A percentile compares a stretch with the other conserved stretches of the same genome.
phyloP scores from a whole-genome alignment of 2,113 vertebrate species.

The Poicephalus gulielmi region DNA sequence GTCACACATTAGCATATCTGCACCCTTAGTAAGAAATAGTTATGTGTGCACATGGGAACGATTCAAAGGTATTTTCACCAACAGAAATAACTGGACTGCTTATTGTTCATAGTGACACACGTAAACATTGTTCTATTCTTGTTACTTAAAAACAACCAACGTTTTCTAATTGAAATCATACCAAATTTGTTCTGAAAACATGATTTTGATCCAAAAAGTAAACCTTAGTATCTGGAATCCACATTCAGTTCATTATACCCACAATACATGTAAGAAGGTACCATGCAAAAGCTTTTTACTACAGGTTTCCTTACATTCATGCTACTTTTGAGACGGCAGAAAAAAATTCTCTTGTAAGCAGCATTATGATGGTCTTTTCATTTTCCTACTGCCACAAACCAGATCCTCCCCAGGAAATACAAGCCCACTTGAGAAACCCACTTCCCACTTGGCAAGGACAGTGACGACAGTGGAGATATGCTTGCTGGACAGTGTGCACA shows the following conservation, averaged over 20 bases:
- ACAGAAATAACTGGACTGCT: not conserved
- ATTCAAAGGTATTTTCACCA: not conserved
- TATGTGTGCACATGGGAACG: not conserved
- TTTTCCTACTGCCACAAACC: not conserved
- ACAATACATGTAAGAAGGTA: not conserved
- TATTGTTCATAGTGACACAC: not conserved
- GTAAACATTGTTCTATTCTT: not conserved
- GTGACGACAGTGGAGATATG: rapidly evolving
- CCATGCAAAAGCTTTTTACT: not conserved
- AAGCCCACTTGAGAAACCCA: not conserved
- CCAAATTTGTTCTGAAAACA: not conserved
- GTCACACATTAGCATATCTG: not conserved
- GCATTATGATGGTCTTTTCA: not conserved
- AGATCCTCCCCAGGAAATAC: not conserved
- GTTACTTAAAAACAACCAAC: not conserved
- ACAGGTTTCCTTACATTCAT: not conserved
- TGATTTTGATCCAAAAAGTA: not conserved
- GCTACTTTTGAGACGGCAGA: not conserved
- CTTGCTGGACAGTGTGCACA: rapidly evolving
- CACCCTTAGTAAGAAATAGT: not conserved
- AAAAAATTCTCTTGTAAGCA: not conserved
- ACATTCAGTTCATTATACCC: not conserved
- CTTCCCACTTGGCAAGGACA: not conserved
- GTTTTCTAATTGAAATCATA: not conserved
- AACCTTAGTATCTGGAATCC: not conserved